Conservation (phyloP, 1,140 invertebrate genomes). For the Tachypleus tridentatus region DNA sequence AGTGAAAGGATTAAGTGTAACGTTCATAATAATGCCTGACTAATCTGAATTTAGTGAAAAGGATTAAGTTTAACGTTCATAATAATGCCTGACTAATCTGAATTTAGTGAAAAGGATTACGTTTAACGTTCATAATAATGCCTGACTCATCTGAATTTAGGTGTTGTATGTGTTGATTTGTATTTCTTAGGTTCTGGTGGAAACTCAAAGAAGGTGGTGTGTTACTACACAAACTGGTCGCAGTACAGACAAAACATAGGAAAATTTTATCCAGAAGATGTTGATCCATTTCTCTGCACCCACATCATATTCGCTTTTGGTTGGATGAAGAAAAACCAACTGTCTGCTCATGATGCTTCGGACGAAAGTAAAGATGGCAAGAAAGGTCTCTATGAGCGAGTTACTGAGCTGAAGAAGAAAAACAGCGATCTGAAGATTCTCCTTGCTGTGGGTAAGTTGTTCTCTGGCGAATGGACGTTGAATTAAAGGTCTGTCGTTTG, state of each 20-base stretch:
- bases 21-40: no score
- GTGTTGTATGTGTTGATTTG: no score
- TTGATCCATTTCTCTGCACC: conserved; percentile 86
- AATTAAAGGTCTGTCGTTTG: no score
- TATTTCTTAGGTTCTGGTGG: not conserved
- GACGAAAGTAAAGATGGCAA: conserved; percentile 88
- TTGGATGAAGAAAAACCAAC: conserved; percentile 88
- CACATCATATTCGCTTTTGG: conserved; percentile 94
- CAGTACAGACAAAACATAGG: conserved; percentile 86
- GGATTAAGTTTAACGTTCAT: no score
- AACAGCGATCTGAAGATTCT: conserved; percentile 82
- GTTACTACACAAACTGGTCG: conserved; percentile 96
- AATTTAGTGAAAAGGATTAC: no score
- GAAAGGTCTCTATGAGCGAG: conserved; percentile 71
- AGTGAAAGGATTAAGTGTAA: no score
- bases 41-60: no score
- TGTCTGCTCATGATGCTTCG: conserved; percentile 81
- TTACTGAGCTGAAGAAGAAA: conserved; percentile 67
- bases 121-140: no score
- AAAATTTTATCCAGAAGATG: conserved; percentile 89
- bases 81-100: no score
- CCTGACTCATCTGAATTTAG: no score
- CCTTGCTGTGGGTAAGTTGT: conserved; percentile 66
- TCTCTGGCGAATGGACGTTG: not conserved
- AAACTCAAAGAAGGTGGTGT: conserved; percentile 46